Evolutionary conservation across 2,888 invertebrate species (phyloP).

Genomic region (Abrostola tripartita): DNA sequence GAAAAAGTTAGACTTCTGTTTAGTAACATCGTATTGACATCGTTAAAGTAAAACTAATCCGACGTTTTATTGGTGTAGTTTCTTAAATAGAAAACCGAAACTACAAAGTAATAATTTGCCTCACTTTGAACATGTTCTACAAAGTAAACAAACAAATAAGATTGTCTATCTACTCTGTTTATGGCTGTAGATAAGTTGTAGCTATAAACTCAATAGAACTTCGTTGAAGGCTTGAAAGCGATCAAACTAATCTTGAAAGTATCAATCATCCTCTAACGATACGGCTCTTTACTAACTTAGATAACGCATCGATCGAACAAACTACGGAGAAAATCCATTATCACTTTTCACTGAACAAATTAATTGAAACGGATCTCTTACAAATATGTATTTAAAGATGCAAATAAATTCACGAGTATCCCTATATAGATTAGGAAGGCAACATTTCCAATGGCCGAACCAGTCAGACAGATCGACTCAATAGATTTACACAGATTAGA

Average conservation of each 20-base stretch:
- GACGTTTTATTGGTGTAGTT: not conserved
- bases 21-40: not conserved
- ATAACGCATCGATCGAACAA: constrained; percentile 21
- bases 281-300: constrained; percentile 9
- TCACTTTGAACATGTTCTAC: not conserved
- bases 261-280: constrained; percentile 33
- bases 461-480: constrained; percentile 32
- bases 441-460: constrained; percentile 39
- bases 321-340: constrained; percentile 46
- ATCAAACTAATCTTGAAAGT: constrained; percentile 27
- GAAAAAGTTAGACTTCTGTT: constrained; percentile 22
- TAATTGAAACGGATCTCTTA: constrained; percentile 39
- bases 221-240: constrained; percentile 20
- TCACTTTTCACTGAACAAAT: constrained; percentile 37
- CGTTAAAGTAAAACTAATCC: not conserved
- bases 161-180: not conserved
- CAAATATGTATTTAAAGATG: constrained; percentile 54
- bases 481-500: constrained; percentile 57
- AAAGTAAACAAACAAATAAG: constrained; percentile 2
- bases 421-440: constrained; percentile 52
- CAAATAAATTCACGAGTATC: constrained; percentile 61
- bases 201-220: constrained; percentile 15
- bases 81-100: not conserved
- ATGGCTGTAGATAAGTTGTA: not conserved
- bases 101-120: not conserved